phyloP scores from a whole-genome alignment of 2,113 vertebrate species.

The Salminus brasiliensis region DNA sequence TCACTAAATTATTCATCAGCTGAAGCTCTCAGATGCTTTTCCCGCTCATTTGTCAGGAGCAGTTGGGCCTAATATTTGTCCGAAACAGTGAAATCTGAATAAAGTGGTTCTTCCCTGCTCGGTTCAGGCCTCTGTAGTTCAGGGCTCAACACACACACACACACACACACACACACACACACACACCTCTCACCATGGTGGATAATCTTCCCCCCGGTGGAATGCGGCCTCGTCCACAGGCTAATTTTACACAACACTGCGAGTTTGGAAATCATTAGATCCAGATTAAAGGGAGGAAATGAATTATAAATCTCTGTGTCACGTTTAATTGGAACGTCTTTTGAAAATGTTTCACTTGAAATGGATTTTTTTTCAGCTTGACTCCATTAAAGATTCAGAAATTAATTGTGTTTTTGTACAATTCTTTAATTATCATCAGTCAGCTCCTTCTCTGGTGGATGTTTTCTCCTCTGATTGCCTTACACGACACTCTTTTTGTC shows the following conservation, averaged over 20 bases:
- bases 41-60: neutral
- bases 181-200: conserved; percentile 29
- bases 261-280: conserved; percentile 47
- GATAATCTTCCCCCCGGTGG: conserved; percentile 23
- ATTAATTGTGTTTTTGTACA: neutral
- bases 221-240: conserved; percentile 25
- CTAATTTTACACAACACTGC: conserved; percentile 18
- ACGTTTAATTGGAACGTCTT: conserved; percentile 36
- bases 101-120: neutral
- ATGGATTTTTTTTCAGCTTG: neutral
- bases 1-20: conserved; percentile 16
- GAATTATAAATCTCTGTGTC: conserved; percentile 40
- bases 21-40: neutral
- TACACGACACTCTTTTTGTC: neutral
- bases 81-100: neutral
- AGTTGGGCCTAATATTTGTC: neutral
- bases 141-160: neutral
- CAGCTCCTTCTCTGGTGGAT: neutral
- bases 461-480: neutral
- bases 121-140: conserved; percentile 11
- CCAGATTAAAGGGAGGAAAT: conserved; percentile 41
- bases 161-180: neutral
- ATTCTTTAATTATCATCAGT: neutral
- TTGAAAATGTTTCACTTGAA: conserved; percentile 40
- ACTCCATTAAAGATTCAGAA: neutral